phyloP scores from a whole-genome alignment of 2,888 invertebrate species.

The Celastrina argiolus region DNA sequence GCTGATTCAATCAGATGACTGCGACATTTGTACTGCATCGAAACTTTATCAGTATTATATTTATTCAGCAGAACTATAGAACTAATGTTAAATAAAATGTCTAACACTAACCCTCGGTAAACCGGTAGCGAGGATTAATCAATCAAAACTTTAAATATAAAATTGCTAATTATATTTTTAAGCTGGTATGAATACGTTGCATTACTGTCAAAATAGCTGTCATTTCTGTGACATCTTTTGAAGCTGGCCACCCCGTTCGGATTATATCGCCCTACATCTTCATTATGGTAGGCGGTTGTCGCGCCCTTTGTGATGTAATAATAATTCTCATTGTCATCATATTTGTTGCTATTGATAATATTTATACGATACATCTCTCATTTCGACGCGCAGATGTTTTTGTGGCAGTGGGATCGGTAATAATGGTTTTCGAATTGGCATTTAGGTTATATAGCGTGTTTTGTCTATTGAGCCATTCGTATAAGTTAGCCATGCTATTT shows the following conservation, averaged over 20 bases:
- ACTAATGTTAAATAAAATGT: too few relatives aligned
- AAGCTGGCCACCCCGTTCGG: slow-evolving; percentile 65
- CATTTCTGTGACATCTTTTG: slow-evolving; percentile 74
- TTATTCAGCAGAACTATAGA: too few relatives aligned
- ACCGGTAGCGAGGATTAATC: background rate
- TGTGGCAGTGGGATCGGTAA: slow-evolving; percentile 37
- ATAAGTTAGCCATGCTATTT: background rate
- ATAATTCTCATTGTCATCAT: slow-evolving; percentile 66
- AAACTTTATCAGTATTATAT: background rate
- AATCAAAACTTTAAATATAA: slow-evolving; percentile 21
- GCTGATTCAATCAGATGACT: too few relatives aligned
- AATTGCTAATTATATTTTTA: slow-evolving; percentile 32
- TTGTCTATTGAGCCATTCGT: background rate
- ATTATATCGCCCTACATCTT: slow-evolving; percentile 73
- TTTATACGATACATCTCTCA: slow-evolving; percentile 65
- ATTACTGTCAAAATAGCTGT: slow-evolving; percentile 78
- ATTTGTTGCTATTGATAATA: slow-evolving; percentile 64
- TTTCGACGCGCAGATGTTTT: slow-evolving; percentile 52
- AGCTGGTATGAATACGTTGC: slow-evolving; percentile 57
- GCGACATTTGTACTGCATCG: background rate
- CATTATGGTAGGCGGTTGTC: slow-evolving; percentile 75
- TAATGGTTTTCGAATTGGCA: background rate
- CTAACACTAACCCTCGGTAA: background rate
- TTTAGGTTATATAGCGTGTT: background rate
- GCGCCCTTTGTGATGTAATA: slow-evolving; percentile 51